Conservation (phyloP, 2,888 invertebrate genomes). For the Spilarctia lutea region DNA sequence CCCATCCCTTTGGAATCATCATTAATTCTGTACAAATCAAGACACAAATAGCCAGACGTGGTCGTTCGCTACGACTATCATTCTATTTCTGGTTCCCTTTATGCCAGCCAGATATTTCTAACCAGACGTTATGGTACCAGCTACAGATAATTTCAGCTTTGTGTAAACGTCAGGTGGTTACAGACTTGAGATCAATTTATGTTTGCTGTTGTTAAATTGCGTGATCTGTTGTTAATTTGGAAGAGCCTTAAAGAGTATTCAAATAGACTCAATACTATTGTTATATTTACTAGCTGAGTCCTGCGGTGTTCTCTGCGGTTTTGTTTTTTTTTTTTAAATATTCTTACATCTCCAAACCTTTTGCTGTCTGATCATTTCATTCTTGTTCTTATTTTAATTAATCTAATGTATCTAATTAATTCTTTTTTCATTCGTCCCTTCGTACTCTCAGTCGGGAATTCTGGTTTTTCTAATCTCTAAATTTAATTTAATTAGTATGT, state of each 20-base stretch:
- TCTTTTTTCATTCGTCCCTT: too few relatives aligned
- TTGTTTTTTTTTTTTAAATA: too few relatives aligned
- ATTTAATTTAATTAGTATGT: too few relatives aligned
- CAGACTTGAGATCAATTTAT: not conserved
- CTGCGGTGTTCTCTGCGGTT: too few relatives aligned
- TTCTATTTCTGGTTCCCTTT: conserved; percentile 6
- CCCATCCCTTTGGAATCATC: not conserved
- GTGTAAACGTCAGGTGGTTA: not conserved
- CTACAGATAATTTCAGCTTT: not conserved
- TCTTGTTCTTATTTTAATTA: too few relatives aligned
- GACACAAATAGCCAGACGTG: conserved; percentile 5
- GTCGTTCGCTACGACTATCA: not conserved
- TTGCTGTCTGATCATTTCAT: too few relatives aligned
- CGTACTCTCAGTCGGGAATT: too few relatives aligned
- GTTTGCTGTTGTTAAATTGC: not conserved
- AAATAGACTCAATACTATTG: not conserved
- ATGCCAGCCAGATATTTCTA: conserved; percentile 2
- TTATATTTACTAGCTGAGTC: not conserved
- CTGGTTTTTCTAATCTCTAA: too few relatives aligned
- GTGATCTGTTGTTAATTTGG: not conserved
- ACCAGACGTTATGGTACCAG: not conserved
- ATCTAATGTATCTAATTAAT: too few relatives aligned
- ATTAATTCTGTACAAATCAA: conserved; percentile 1
- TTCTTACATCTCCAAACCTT: too few relatives aligned
- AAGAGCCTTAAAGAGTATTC: not conserved